Evolutionary conservation across 2,113 vertebrate species (phyloP).

Genomic region (Sinocyclocheilus anshuiensis): DNA sequence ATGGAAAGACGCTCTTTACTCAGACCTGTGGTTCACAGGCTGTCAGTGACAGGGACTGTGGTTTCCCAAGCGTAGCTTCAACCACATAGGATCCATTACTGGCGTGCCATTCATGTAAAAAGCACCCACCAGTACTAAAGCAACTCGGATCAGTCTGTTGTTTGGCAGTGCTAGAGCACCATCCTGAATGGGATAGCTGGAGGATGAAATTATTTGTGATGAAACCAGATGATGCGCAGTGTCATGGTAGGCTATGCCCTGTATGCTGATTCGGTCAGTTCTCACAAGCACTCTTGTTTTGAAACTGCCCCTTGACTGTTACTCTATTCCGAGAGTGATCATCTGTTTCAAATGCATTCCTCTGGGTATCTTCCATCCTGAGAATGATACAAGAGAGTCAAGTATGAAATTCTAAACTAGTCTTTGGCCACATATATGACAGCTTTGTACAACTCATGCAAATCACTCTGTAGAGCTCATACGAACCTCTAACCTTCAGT

Average conservation of each 20-base stretch:
- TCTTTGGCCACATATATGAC: not conserved
- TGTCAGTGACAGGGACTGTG: conserved; percentile 24
- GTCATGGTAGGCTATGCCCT: not conserved
- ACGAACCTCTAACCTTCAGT: not conserved
- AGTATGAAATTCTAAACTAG: conserved; percentile 6
- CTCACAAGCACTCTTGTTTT: conserved; percentile 1
- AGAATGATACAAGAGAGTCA: conserved; percentile 22
- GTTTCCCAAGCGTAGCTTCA: conserved; percentile 30
- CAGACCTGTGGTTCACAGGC: conserved; percentile 43
- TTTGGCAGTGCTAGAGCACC: not conserved
- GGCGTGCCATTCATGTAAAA: conserved; percentile 21
- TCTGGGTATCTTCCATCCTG: conserved; percentile 5
- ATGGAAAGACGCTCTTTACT: conserved; percentile 15
- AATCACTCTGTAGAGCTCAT: not conserved
- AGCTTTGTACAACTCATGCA: not conserved
- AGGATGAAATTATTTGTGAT: conserved; percentile 14
- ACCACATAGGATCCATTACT: conserved; percentile 27
- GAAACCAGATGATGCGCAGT: conserved; percentile 13
- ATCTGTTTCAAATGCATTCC: conserved; percentile 17
- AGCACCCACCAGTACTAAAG: conserved; percentile 12
- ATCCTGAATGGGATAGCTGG: not conserved
- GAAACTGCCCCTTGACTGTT: conserved; percentile 5
- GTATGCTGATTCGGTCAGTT: conserved; percentile 7
- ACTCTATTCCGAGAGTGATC: conserved; percentile 21
- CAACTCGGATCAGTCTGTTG: not conserved